Percentiles rank a stretch among this genome's conserved stretches.
Evolutionary conservation across 2,113 vertebrate species (phyloP).

Genomic region (Aspiorhynchus laticeps): DNA sequence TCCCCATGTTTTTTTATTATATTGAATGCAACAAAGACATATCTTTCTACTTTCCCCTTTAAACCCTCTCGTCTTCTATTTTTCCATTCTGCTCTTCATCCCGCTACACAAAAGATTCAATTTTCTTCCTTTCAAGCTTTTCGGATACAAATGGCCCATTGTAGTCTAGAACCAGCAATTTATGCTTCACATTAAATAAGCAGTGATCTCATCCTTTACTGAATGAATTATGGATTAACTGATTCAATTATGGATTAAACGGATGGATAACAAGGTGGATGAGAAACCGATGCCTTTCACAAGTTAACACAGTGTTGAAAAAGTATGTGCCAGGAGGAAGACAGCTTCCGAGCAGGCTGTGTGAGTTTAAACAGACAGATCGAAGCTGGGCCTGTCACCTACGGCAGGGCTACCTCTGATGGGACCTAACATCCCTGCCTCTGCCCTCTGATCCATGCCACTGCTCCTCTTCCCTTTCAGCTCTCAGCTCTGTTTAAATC

Average conservation of each 20-base stretch:
- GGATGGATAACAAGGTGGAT: neutral
- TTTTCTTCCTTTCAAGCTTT: slow-evolving; percentile 16
- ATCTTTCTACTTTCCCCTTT: neutral
- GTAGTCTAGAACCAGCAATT: neutral
- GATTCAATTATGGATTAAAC: slow-evolving; percentile 5
- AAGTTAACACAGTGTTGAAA: slow-evolving; percentile 21
- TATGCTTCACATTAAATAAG: slow-evolving; percentile 12
- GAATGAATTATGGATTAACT: slow-evolving; percentile 34
- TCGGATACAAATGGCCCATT: neutral
- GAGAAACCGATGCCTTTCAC: neutral
- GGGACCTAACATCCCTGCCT: slow-evolving; percentile 30
- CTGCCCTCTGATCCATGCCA: slow-evolving; percentile 36
- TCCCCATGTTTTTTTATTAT: neutral
- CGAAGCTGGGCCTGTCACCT: slow-evolving; percentile 31
- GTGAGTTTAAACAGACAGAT: slow-evolving; percentile 22
- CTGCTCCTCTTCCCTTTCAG: slow-evolving; percentile 21
- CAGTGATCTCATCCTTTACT: slow-evolving; percentile 3
- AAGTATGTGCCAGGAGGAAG: slow-evolving; percentile 3
- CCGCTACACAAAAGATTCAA: neutral
- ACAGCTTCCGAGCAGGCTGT: neutral
- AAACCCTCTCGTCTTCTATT: slow-evolving; percentile 1
- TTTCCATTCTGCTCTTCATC: neutral
- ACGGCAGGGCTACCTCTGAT: neutral
- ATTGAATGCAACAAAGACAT: neutral
- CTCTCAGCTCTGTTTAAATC: slow-evolving; percentile 37